Evolutionary conservation across 1,140 invertebrate species (phyloP).

Genomic region (Philopotamus ludificatus): DNA sequence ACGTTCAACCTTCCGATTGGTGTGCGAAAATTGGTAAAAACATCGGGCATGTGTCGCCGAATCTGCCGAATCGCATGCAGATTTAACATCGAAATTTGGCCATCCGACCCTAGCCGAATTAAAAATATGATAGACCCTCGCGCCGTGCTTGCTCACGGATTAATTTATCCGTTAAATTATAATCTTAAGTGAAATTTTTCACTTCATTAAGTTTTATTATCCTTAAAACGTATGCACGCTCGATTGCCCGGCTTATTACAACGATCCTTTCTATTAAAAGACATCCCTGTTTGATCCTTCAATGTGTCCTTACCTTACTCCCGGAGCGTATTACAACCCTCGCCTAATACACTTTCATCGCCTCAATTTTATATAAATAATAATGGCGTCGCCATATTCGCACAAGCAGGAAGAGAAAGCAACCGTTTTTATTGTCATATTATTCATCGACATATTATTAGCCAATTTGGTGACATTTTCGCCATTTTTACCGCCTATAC

Average conservation of each 20-base stretch:
- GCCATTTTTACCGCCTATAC: too few species aligned
- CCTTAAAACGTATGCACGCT: conserved; percentile 32
- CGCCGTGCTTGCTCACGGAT: not conserved
- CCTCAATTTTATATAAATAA: not conserved
- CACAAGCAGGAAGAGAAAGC: too few species aligned
- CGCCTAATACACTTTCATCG: not conserved
- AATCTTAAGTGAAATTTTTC: conserved; percentile 32
- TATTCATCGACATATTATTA: too few species aligned
- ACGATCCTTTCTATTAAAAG: conserved; percentile 32
- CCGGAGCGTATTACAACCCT: conserved; percentile 10
- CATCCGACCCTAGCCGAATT: too few species aligned
- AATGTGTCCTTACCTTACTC: conserved; percentile 17
- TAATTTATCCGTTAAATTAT: not conserved
- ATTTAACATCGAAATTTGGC: not conserved
- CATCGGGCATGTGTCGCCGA: too few species aligned
- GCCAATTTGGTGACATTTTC: too few species aligned
- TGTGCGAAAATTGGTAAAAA: too few species aligned
- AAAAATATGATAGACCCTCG: not conserved
- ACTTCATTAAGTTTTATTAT: conserved; percentile 34
- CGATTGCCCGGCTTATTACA: conserved; percentile 27
- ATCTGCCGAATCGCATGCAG: too few species aligned
- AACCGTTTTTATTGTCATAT: too few species aligned
- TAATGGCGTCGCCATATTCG: too few species aligned
- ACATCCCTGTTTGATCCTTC: conserved; percentile 25
- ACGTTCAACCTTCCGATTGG: too few species aligned